Evolutionary conservation across 2,888 invertebrate species (phyloP).

Genomic region (Gari tellinella): DNA sequence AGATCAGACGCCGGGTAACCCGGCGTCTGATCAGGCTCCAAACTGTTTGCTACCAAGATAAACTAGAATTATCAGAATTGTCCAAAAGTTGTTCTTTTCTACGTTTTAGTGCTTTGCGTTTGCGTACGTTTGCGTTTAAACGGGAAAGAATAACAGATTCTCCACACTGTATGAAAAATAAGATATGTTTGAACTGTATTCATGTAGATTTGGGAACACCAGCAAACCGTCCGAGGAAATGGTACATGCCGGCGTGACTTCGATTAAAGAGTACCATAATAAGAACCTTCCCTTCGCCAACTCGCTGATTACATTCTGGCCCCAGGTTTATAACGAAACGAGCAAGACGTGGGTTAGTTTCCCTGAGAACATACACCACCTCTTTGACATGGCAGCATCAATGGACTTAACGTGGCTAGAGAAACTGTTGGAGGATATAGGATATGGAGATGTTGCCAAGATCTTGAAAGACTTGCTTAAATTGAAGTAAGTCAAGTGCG

Average conservation of each 20-base stretch:
- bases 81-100: too few relatives aligned
- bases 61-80: too few relatives aligned
- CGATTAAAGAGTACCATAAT: slow-evolving; percentile 69
- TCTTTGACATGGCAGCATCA: slow-evolving; percentile 62
- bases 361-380: slow-evolving; percentile 66
- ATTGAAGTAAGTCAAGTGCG: slow-evolving; percentile 64
- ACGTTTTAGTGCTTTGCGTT: too few relatives aligned
- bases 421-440: slow-evolving; percentile 62
- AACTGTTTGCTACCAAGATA: too few relatives aligned
- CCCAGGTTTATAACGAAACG: slow-evolving; percentile 71
- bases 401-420: slow-evolving; percentile 66
- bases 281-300: slow-evolving; percentile 69
- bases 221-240: slow-evolving; percentile 59
- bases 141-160: too few relatives aligned
- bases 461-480: slow-evolving; percentile 54
- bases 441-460: slow-evolving; percentile 60
- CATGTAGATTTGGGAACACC: slow-evolving; percentile 57
- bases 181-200: too few relatives aligned
- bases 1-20: too few relatives aligned
- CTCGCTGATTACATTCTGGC: slow-evolving; percentile 79
- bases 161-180: too few relatives aligned
- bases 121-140: too few relatives aligned
- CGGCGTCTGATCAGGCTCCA: too few relatives aligned
- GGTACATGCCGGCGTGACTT: slow-evolving; percentile 40
- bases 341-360: slow-evolving; percentile 65